phyloP scores from a whole-genome alignment of 2,113 vertebrate species.

The Percopsis transmontana region DNA sequence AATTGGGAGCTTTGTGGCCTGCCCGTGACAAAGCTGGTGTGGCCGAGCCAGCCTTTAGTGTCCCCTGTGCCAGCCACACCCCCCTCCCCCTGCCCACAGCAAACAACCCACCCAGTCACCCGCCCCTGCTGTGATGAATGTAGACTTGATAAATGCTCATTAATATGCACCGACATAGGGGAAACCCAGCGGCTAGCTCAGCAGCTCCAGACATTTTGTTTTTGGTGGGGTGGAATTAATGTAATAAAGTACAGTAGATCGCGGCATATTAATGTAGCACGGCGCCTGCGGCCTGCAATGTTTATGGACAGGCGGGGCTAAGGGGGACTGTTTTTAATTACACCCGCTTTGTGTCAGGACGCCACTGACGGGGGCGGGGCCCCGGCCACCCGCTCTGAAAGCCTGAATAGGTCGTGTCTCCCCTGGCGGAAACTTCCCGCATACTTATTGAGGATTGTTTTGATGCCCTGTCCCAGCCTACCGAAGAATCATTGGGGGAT shows the following conservation, averaged over 20 bases:
- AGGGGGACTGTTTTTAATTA: conserved; percentile 64
- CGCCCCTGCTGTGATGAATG: conserved; percentile 64
- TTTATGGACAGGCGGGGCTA: conserved; percentile 60
- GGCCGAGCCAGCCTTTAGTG: conserved; percentile 7
- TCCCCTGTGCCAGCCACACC: too few relatives aligned
- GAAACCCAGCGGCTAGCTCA: conserved; percentile 67
- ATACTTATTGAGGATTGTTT: conserved; percentile 32
- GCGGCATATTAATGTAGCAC: conserved; percentile 74
- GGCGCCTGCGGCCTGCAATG: conserved; percentile 51
- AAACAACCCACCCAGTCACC: conserved; percentile 8
- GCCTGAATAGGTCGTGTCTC: conserved; percentile 32
- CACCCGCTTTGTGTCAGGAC: conserved; percentile 54
- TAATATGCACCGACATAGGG: conserved; percentile 67
- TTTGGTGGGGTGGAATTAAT: conserved; percentile 66
- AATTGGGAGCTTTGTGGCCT: conserved; percentile 38
- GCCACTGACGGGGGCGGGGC: conserved; percentile 24
- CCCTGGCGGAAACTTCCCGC: conserved; percentile 24
- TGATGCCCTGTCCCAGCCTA: conserved; percentile 1
- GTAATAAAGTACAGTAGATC: conserved; percentile 72
- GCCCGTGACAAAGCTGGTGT: conserved; percentile 24
- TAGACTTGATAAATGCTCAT: conserved; percentile 77
- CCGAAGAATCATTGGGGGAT: neutral
- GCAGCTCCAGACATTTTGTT: conserved; percentile 69
- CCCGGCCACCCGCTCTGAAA: conserved; percentile 3
- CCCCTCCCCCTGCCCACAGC: conserved; percentile 27